Base-by-base conservation (phyloP, 1,140 invertebrate species). In the Drosophila athabasca region DNA sequence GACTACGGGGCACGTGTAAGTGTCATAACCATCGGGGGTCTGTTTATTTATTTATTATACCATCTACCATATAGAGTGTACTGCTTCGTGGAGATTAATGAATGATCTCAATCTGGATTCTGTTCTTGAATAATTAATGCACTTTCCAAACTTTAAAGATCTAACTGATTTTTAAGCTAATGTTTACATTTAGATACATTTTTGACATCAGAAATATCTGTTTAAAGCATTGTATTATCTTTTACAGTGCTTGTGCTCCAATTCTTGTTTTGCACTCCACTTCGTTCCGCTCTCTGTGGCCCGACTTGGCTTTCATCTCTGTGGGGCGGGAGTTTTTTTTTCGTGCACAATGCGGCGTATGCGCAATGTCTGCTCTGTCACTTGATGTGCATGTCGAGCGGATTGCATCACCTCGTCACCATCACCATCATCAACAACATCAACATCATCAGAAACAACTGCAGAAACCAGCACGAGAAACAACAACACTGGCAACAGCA, bases 341-440 rank as follows among this genome's bases (percentile, higher is more conserved):
- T n/a, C 57, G 74, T 76, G 78, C 46, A 82, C 82, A 88, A 85
- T 88, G 82, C 75, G 75, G 66, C 79, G 82, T 88, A 87, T 87
- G 83, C 79, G 79, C 79, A 79, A 88, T 87, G 72, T 87, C 62
- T 88, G 78, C 79, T 78, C 82, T 87, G 82, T 87, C 82, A 87
- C 83, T 87, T 81, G 78, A 88, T 88, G 82, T 87, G 82, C 82
- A 87, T 87, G 82, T 87, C 83, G 57, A 75, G 78, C 83, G 62
- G 74, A 87, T 87, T 87, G 80, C 82, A 88, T 85, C 82, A 85
- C 75, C 58, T 19, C 17, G 17, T 24, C 55, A 52, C 11, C 54
- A 60, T 15, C 71, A 45, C 8, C 57, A 60, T 9, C 53, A 19
- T 19, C 17, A 19, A 19, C 17, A 19, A 19, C 76, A 54, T 2